Base-by-base conservation (phyloP, 2,888 invertebrate species). In the Operophtera brumata region DNA sequence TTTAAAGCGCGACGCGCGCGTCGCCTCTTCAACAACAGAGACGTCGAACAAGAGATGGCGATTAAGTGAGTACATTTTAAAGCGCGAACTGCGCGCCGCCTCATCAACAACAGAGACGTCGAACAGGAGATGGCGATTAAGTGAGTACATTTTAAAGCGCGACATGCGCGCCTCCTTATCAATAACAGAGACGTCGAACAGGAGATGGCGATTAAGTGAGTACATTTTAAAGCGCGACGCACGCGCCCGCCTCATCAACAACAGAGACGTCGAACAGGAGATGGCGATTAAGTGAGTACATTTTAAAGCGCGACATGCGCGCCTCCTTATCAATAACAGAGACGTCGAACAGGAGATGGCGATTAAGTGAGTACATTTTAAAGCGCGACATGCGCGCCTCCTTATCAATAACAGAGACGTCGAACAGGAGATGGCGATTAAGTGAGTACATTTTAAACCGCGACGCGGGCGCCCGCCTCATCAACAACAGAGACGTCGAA, bases 291-390 rank as follows among this genome's bases (percentile, higher is more conserved):
- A 91, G 91, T 90, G 54, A 76, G 77, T 40, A 7, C 5, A 40
- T 13, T 44, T n/a, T 93, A 52, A 82, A 86, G 65, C 77, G 82
- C 42, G 91, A 91, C 57, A 90, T 91, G 1, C 88, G 82, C 67
- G 77, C 84, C 54, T 86, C 47, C 88, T 83, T 69, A 89, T 90
- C 59, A 77, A 85, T 11, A 87, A 80, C 66, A 83, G 93, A 32
- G 93, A 94, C 61, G 86, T 91, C 6, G 94, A 95, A 70, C 94
- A 94, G 67, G 94, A 93, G 61, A 82, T 85, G 46, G 91, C 92
- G 54, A 90, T 92, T 26, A 93, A 91, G 91, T 90, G 54, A 76
- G 77, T 40, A 7, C 5, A 40, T 13, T 44, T n/a, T 93, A 52
- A 82, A 86, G 65, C 77, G 82, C 42, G 91, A 91, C 57, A 90